phyloP scores from a whole-genome alignment of 1,140 invertebrate genomes.

The Patella vulgata region DNA sequence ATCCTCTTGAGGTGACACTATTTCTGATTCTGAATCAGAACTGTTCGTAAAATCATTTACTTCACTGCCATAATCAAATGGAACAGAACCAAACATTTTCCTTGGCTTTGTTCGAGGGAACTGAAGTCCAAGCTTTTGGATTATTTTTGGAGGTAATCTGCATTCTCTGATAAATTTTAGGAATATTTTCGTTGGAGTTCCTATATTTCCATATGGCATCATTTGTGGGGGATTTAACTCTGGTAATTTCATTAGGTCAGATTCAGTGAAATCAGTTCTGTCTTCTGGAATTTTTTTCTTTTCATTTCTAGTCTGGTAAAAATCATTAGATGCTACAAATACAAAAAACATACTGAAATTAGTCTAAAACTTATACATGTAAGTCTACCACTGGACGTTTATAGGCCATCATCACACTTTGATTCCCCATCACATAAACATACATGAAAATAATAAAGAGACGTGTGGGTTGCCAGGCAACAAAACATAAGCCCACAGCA shows the following conservation, averaged over 20 bases:
- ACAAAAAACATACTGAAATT: background rate
- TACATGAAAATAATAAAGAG: too few relatives aligned
- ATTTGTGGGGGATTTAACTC: constrained; percentile 69
- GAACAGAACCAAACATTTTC: constrained; percentile 69
- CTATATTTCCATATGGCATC: constrained; percentile 73
- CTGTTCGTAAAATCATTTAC: constrained; percentile 15
- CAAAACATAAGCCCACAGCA: too few relatives aligned
- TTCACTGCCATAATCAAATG: constrained; percentile 67
- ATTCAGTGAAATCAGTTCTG: constrained; percentile 52
- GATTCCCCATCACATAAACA: too few relatives aligned
- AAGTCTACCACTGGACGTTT: too few relatives aligned
- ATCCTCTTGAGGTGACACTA: constrained; percentile 17
- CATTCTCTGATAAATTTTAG: constrained; percentile 70
- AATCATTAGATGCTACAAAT: background rate
- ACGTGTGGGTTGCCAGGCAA: too few relatives aligned
- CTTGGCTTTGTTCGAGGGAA: constrained; percentile 60
- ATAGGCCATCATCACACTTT: too few relatives aligned
- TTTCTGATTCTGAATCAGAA: constrained; percentile 4
- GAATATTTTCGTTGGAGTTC: constrained; percentile 71
- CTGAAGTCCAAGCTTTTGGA: constrained; percentile 69
- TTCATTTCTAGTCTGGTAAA: constrained; percentile 51
- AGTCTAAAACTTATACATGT: too few relatives aligned
- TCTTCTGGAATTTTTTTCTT: constrained; percentile 42
- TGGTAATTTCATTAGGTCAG: constrained; percentile 61
- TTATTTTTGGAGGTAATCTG: constrained; percentile 69